Base-by-base conservation (phyloP, 2,113 vertebrate genomes). In the Lutjanus erythropterus region DNA sequence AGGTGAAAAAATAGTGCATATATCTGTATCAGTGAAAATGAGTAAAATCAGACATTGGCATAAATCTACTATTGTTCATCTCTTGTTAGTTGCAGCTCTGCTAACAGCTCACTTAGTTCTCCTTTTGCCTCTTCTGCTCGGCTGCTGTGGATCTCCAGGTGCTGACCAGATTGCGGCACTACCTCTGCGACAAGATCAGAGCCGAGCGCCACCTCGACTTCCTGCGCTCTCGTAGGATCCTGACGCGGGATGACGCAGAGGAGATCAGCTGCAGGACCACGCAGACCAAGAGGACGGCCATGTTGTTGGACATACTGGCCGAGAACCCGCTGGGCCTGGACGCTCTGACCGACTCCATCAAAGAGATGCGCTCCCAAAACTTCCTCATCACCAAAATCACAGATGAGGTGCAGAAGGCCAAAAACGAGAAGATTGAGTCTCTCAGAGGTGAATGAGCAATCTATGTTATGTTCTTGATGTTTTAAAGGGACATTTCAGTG, bases 201-300 rank as follows among this genome's bases (percentile, higher is more conserved):
- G 98, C 98, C 0, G 97, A 98, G 62, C 96, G 98, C 75, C 98
- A 99, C 85, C 97, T 98, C 47, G 98, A 99, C 92, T 99, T 95
- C 88, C 93, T 99, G 0, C 97, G 98, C 29, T 97, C 98, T 4
- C 96, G 96, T 83, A 96, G 96, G 94, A 97, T 99, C 87, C 94
- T 99, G 77, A 98, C 96, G 1, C 94, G 96, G 79, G 98, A 99
- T 42, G 98, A 99, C 27, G 96, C 97, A 0, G 98, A 99, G 92
- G 98, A 99, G 85, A 98, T 99, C 91, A 95, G 94, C 93, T 96
- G 96, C 88, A 94, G 95, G 90, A 95, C 93, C 76, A 98, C 97
- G 1, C 96, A 96, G 69, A 95, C 95, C 42, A 97, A 96, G 90
- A 96, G 93, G 81, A 96, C 97, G 3, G 97, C 96, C 47, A 96